Evolutionary conservation across 2,888 invertebrate genomes (phyloP), one percentile per base, ranked within the genome.

Genomic region (Yponomeuta plumbellus): DNA sequence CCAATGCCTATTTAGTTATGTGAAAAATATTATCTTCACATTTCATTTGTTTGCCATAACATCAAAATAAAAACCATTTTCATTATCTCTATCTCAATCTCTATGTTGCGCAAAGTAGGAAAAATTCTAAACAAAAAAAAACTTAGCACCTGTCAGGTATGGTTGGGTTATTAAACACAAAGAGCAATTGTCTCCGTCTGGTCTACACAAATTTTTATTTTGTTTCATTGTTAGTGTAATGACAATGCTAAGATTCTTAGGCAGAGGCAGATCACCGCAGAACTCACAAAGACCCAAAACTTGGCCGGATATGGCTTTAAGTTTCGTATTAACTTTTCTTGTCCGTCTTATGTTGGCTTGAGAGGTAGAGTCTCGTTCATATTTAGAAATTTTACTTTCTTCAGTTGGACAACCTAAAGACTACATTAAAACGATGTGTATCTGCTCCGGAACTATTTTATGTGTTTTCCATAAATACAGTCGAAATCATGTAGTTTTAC

Each of bases 211-310:
- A 62, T 39, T 62, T 13, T 39, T 1, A 23, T n/a, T 62, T 62
- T 17, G 23, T 26, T 20, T 39, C 34, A 39, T 62, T 39, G 39
- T 39, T 17, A 61, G 62, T 39, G 26, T 39, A n/a, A 23, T 23
- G 26, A 39, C 62, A 62, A 62, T 62, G 62, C 11, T 34, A 13
- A 26, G 26, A 44, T n/a, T n/a, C n/a, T n/a, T n/a, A n/a, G n/a
- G 44, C 4, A 1, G 44, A 44, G 44, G 44, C 34, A 10, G 34
- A 34, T 52, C 44, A 1, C 17, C 6, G 44, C 34, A 10, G 34
- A 34, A 17, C 44, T 5, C 17, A 52, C 44, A 5, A 52, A 13
- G 13, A 13, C 17, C 44, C 10, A 52, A 52, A 52, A 52, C 44
- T 52, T 52, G 17, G 13, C 44, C 44, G 44, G 44, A 52, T 52